Percentiles rank a stretch among this genome's conserved stretches.
phyloP scores from a whole-genome alignment of 2,888 invertebrate genomes.

The Cepaea hortensis region DNA sequence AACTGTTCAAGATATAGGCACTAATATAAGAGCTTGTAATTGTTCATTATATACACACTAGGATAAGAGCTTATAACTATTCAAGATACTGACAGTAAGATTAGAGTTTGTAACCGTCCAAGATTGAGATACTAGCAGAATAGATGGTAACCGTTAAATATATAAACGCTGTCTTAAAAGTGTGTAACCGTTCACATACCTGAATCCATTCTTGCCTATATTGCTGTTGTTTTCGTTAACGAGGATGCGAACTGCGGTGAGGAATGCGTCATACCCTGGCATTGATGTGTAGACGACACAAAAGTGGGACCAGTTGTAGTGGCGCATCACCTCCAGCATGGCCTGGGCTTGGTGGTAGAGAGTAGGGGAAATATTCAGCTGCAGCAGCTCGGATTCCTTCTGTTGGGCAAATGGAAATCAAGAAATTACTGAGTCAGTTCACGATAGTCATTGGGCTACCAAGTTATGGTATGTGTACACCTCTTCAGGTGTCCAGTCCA shows the following conservation, averaged over 20 bases:
- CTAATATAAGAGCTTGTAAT: no score
- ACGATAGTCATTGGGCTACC: no score
- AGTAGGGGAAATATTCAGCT: conserved; percentile 95
- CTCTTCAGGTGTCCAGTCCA: no score
- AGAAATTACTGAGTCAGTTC: no score
- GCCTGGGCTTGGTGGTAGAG: conserved; percentile 97
- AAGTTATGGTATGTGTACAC: no score
- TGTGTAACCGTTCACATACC: conserved; percentile 12
- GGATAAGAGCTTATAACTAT: no score
- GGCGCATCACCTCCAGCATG: conserved; percentile 93
- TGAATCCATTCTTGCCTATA: conserved; percentile 21
- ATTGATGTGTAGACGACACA: conserved; percentile 87
- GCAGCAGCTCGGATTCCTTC: conserved; percentile 84
- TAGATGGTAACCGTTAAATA: no score
- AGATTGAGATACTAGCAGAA: no score
- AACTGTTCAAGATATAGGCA: no score
- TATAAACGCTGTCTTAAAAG: background rate
- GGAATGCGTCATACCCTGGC: conserved; percentile 95
- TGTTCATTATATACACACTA: no score
- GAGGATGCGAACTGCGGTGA: conserved; percentile 84
- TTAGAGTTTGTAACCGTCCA: no score
- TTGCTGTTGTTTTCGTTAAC: conserved; percentile 42
- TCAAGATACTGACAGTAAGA: no score
- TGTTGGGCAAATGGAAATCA: conserved; percentile 50
- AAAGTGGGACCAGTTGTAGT: conserved; percentile 97